Conservation (phyloP, 2,113 vertebrate genomes). For the Phodopus roborovskii region DNA sequence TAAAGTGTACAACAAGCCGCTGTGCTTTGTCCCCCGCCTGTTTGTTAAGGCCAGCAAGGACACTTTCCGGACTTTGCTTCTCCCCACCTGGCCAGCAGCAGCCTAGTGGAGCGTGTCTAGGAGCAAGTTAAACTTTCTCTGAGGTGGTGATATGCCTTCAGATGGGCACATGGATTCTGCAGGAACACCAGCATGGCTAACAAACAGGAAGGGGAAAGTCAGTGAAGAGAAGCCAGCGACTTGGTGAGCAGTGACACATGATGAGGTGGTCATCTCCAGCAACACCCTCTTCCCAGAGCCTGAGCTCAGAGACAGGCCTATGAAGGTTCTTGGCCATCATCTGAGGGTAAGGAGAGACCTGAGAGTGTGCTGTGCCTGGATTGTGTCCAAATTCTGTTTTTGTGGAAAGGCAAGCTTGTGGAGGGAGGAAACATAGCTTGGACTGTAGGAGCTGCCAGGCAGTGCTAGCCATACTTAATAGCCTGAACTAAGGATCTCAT, state of each 20-base stretch:
- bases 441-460: background rate
- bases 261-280: background rate
- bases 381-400: background rate
- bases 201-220: background rate
- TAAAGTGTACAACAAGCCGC: constrained; percentile 77
- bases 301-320: background rate
- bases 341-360: constrained; percentile 47
- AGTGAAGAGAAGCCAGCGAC: background rate
- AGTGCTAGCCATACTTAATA: background rate
- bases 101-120: background rate
- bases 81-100: background rate
- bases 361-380: rapidly evolving
- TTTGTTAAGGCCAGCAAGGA: constrained; percentile 37
- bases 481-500: background rate
- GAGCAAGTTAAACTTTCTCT: constrained; percentile 42
- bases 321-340: background rate
- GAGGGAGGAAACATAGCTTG: background rate
- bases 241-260: rapidly evolving
- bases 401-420: background rate
- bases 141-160: constrained; percentile 36
- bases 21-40: constrained; percentile 70
- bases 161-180: constrained; percentile 4
- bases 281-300: background rate
- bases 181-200: background rate
- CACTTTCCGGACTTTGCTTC: constrained; percentile 80